phyloP scores from a whole-genome alignment of 2,888 invertebrate genomes.

The Lepetodrilus schrolli region DNA sequence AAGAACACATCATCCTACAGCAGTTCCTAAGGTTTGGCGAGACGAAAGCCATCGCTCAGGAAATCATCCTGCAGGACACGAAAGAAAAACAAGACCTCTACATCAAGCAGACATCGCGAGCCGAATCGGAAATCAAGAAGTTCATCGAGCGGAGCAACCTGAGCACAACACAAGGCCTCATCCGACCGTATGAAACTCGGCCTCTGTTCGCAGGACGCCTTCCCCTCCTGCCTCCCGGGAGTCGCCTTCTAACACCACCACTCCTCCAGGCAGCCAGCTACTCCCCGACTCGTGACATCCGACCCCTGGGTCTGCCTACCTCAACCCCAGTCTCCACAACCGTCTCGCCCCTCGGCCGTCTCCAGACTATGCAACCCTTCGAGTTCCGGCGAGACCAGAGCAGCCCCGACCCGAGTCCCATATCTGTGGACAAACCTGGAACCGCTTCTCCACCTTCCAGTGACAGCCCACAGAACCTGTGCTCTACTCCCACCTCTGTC shows the following conservation, averaged over 20 bases:
- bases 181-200: constrained; percentile 68
- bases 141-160: constrained; percentile 78
- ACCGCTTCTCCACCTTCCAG: constrained; percentile 44
- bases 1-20: constrained; percentile 92
- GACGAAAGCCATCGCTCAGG: constrained; percentile 87
- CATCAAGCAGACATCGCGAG: constrained; percentile 64
- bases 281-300: constrained; percentile 56
- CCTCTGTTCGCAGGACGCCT: constrained; percentile 60
- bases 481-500: constrained; percentile 56
- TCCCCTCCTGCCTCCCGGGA: constrained; percentile 59
- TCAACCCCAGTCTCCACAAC: constrained; percentile 78
- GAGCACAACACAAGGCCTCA: constrained; percentile 66
- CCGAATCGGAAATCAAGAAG: constrained; percentile 79
- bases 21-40: constrained; percentile 93
- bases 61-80: constrained; percentile 77
- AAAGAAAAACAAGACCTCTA: constrained; percentile 67
- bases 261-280: constrained; percentile 51
- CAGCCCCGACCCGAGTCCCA: constrained; percentile 50
- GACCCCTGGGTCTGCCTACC: constrained; percentile 56
- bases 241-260: constrained; percentile 60
- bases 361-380: constrained; percentile 96
- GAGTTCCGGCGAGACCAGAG: constrained; percentile 82
- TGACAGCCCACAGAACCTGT: constrained; percentile 64
- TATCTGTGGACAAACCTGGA: constrained; percentile 29
- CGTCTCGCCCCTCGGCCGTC: constrained; percentile 87